A percentile compares a stretch with the other conserved stretches of the same genome.
Evolutionary conservation across 2,113 vertebrate genomes (phyloP).

Genomic region (Sarotherodon lohbergeri): DNA sequence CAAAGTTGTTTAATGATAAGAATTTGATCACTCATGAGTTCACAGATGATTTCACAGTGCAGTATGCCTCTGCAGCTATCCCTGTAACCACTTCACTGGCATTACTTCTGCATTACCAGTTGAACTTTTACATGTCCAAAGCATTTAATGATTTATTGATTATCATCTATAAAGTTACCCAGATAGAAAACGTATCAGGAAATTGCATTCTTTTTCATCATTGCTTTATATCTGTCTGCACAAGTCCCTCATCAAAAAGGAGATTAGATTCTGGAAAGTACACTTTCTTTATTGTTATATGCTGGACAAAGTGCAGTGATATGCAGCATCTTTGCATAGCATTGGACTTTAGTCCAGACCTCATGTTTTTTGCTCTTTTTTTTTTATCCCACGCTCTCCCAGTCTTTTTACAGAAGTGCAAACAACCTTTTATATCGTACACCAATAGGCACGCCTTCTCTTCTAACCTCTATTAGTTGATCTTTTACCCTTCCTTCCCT

Average conservation of each 20-base stretch:
- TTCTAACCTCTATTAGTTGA: not conserved
- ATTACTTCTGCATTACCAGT: not conserved
- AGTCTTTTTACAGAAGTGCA: not conserved
- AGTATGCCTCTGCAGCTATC: not conserved
- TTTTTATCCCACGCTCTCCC: not conserved
- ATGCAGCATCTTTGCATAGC: not conserved
- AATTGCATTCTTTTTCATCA: not conserved
- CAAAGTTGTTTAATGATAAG: not conserved
- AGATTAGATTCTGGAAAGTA: not conserved
- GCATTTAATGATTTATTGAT: not conserved
- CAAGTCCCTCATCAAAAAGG: not conserved
- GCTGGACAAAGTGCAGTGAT: not conserved
- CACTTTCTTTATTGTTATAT: not conserved
- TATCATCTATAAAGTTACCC: not conserved
- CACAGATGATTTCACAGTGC: not conserved
- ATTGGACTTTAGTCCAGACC: constrained; percentile 22
- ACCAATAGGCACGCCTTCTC: not conserved
- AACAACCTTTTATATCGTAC: not conserved
- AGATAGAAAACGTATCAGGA: not conserved
- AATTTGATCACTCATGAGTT: not conserved
- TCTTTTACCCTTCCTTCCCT: not conserved
- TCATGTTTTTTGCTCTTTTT: not conserved
- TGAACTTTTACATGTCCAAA: not conserved
- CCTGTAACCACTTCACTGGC: not conserved
- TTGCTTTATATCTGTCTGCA: not conserved